Evolutionary conservation across 2,113 vertebrate genomes (phyloP).

Genomic region (Plecotus auritus): DNA sequence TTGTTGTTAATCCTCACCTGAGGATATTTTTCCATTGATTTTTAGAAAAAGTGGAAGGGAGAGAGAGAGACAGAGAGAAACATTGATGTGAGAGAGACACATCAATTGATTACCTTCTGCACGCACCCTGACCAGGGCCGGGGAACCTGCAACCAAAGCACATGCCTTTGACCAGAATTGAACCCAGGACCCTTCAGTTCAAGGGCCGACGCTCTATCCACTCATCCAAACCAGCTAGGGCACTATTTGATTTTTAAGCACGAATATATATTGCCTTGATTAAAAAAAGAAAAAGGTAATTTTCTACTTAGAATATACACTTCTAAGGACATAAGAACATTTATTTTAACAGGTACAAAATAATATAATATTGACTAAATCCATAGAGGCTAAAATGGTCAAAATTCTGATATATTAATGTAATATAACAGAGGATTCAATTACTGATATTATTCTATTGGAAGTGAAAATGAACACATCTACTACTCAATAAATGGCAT

Average conservation of each 20-base stretch:
- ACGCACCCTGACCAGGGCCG: no score
- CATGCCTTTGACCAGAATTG: no score
- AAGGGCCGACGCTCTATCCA: no score
- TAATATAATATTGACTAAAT: not conserved
- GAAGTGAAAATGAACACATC: slow-evolving; percentile 18
- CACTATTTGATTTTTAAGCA: not conserved
- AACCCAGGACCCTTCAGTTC: no score
- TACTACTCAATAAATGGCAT: not conserved
- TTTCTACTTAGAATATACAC: not conserved
- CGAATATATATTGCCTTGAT: not conserved
- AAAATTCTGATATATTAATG: not conserved
- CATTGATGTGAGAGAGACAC: no score
- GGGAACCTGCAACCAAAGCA: no score
- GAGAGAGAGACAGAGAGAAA: no score
- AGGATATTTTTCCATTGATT: no score
- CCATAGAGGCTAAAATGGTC: not conserved
- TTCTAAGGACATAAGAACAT: not conserved
- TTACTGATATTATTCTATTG: not conserved
- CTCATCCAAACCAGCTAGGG: no score
- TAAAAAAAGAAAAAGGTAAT: not conserved
- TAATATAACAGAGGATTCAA: not conserved
- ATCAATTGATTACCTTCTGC: no score
- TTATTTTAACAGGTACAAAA: not conserved
- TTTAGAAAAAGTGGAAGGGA: no score
- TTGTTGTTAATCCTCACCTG: no score